Base-by-base conservation (phyloP, 2,113 vertebrate genomes). In the Ascaphus truei region DNA sequence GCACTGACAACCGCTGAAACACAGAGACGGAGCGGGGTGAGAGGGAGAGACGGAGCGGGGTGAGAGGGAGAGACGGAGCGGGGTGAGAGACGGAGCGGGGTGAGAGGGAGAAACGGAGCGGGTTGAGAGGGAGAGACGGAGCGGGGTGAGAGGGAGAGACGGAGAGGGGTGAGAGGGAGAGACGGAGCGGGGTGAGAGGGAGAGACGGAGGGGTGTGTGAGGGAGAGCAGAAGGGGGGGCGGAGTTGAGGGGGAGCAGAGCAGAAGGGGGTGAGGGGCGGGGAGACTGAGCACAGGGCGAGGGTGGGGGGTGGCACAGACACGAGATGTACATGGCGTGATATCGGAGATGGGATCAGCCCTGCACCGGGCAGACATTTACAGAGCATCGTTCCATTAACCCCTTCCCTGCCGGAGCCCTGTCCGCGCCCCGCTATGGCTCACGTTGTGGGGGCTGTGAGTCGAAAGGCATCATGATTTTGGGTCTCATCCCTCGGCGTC, bases 381-480 rank as follows among this genome's bases (percentile, higher is more conserved):
- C 69, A 72, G 56, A 76, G 73, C 68, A 1, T 68, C 26, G 71
- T 36, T 66, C 20, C 15, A 65, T 4, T 61, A 56, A 53, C 15
- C 76, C 74, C 62, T 12, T 50, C 43, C 23, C 69, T n/a, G n/a
- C n/a, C n/a, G n/a, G n/a, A n/a, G n/a, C n/a, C 78, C n/a, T n/a
- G n/a, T n/a, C n/a, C n/a, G n/a, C n/a, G n/a, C n/a, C n/a, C n/a
- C n/a, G n/a, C n/a, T n/a, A 22, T 77, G 76, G 97, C 97, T 95
- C 95, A 99, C 97, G 97, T 85, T 99, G 97, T 78, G 97, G 96
- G 1, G 97, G 96, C 68, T 98, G 96, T n/a, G 94, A 90, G 75
- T 99, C 97, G 88, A 99, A 99, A 55, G 97, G 97, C 97, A 99
- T 97, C 96, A 98, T 98, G 94, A 99, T 99, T 93, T 98, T 99